phyloP scores from a whole-genome alignment of 2,888 invertebrate species.

The Tethea ocularis region DNA sequence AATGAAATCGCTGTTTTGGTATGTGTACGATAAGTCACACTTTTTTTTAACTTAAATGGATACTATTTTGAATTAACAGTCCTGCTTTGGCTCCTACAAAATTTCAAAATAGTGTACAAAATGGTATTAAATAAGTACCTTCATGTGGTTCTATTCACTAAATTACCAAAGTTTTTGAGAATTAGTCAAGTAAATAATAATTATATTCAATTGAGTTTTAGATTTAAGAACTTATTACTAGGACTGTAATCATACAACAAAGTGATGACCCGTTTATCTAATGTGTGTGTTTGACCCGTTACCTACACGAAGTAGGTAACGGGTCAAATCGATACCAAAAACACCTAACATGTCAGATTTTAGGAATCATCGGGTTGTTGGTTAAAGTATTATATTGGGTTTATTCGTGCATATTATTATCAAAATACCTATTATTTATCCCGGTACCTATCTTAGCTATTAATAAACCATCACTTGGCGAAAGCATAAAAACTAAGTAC shows the following conservation, averaged over 20 bases:
- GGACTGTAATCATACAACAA: too few relatives aligned
- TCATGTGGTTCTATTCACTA: too few relatives aligned
- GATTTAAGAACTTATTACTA: neutral
- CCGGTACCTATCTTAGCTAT: too few relatives aligned
- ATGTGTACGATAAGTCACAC: constrained; percentile 48
- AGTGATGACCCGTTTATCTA: too few relatives aligned
- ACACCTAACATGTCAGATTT: neutral
- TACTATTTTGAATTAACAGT: constrained; percentile 24
- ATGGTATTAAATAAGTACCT: neutral
- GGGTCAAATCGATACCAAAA: neutral
- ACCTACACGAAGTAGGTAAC: too few relatives aligned
- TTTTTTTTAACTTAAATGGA: constrained; percentile 17
- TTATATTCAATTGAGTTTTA: neutral
- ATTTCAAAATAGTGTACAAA: neutral
- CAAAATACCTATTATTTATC: too few relatives aligned
- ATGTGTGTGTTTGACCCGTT: too few relatives aligned
- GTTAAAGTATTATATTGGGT: too few relatives aligned
- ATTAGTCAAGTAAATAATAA: neutral
- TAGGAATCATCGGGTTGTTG: neutral
- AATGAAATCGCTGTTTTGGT: constrained; percentile 75
- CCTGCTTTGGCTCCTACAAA: constrained; percentile 16
- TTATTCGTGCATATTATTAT: too few relatives aligned
- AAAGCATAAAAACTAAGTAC: too few relatives aligned
- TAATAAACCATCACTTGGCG: too few relatives aligned
- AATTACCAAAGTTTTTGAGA: too few relatives aligned